These are phyloP conservation scores for Glaucidium brasilianum DNA, from an alignment of 2,113 vertebrate species.

Conservation along the genomic window DNA sequence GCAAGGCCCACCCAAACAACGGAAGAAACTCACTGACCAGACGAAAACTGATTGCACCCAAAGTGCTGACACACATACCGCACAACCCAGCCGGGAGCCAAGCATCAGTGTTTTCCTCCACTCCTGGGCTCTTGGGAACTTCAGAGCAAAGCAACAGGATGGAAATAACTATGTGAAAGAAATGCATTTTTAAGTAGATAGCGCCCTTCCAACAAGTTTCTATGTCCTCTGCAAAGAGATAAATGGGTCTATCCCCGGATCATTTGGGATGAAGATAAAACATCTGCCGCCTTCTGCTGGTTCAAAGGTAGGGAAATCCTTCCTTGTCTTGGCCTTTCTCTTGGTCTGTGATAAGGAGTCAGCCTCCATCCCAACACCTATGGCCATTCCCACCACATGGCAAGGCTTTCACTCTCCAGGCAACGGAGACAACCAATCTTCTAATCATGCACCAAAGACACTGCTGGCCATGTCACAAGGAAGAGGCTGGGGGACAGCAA, in stretches of 20 bases:
- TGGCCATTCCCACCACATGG: not conserved
- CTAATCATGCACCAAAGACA: not conserved
- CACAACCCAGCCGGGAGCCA: accelerated
- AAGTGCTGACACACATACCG: not conserved
- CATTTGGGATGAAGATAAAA: not conserved
- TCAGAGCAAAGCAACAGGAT: not conserved
- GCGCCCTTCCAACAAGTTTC: not conserved
- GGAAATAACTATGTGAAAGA: not conserved
- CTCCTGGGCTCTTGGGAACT: not conserved
- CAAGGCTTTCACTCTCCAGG: not conserved
- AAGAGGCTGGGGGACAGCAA: not conserved
- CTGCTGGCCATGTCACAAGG: not conserved
- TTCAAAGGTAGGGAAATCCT: not conserved
- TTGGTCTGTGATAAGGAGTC: not conserved
- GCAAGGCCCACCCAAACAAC: conserved; percentile 57
- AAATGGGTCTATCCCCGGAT: not conserved
- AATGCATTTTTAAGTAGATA: not conserved
- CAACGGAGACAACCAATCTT: not conserved
- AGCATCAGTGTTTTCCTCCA: not conserved
- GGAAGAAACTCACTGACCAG: conserved; percentile 41
- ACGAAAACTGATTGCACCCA: not conserved
- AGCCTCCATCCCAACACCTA: not conserved
- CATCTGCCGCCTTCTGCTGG: not conserved
- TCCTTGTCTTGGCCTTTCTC: not conserved
- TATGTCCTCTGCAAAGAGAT: accelerated